Percentiles rank a stretch among this genome's conserved stretches.
Evolutionary conservation across 1,140 invertebrate species (phyloP).

Genomic region (Pemphigus obesinymphae): DNA sequence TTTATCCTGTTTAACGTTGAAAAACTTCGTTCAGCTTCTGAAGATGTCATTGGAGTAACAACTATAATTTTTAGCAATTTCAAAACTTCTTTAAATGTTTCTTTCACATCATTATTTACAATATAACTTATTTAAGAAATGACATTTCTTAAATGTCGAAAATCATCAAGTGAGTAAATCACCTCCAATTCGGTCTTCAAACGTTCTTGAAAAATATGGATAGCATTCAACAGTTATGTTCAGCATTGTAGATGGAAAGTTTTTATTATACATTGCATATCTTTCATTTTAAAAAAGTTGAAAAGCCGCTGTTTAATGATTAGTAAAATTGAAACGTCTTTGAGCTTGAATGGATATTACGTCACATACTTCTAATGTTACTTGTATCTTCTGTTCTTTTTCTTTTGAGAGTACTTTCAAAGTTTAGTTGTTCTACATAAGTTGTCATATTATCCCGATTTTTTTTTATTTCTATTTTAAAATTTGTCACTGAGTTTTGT

Average conservation of each 20-base stretch:
- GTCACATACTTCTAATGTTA: slow-evolving; percentile 2
- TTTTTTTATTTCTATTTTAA: too few relatives aligned
- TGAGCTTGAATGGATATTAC: neutral
- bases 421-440: neutral
- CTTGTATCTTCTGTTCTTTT: neutral
- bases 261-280: neutral
- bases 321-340: neutral
- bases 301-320: slow-evolving; percentile 6
- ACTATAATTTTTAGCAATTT: too few relatives aligned
- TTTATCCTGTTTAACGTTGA: slow-evolving; percentile 45
- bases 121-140: slow-evolving; percentile 12
- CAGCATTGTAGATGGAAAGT: slow-evolving; percentile 47
- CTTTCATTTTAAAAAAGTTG: too few relatives aligned
- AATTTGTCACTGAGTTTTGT: neutral
- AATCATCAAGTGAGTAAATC: neutral
- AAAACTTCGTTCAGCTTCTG: too few relatives aligned
- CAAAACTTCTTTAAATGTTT: slow-evolving; percentile 46
- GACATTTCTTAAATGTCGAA: neutral
- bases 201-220: neutral
- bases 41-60: too few relatives aligned
- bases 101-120: slow-evolving; percentile 41
- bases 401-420: neutral
- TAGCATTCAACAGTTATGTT: neutral
- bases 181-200: neutral
- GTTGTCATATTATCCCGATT: neutral